These are phyloP conservation scores for Drosophila kohkoa DNA, from an alignment of 1,140 invertebrate genomes.

Conservation along the genomic window DNA sequence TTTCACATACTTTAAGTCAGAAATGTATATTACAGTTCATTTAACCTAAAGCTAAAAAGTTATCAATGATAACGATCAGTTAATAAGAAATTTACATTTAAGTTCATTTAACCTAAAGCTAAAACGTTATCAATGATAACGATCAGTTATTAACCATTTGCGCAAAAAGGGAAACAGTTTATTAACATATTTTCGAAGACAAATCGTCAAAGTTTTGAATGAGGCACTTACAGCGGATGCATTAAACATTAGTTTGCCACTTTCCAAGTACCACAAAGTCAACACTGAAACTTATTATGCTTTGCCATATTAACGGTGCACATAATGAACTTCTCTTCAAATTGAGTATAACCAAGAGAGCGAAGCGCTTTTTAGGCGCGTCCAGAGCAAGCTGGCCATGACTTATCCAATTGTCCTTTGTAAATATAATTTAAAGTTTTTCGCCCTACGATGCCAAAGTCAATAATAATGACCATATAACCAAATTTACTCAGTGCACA, in stretches of 20 bases:
- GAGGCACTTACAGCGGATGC: neutral
- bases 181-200: neutral
- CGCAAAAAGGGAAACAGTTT: neutral
- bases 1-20: no score
- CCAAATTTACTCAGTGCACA: conserved; percentile 70
- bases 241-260: neutral
- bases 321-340: conserved; percentile 25
- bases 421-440: conserved; percentile 81
- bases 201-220: conserved; percentile 3
- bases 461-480: conserved; percentile 82
- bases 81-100: neutral
- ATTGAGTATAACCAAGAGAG: conserved; percentile 17
- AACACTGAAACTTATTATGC: conserved; percentile 14
- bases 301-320: conserved; percentile 14
- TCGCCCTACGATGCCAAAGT: conserved; percentile 64
- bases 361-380: neutral
- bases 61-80: no score
- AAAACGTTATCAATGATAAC: no score
- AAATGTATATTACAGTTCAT: no score
- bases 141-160: neutral
- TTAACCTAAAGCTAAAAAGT: no score
- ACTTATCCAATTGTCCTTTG: conserved; percentile 75
- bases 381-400: conserved; percentile 19
- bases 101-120: no score
- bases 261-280: neutral